Evolutionary conservation across 2,797 vertebrate genomes (phyloP), one percentile per base, ranked within the genome.

Genomic region (Ataeniobius toweri): DNA sequence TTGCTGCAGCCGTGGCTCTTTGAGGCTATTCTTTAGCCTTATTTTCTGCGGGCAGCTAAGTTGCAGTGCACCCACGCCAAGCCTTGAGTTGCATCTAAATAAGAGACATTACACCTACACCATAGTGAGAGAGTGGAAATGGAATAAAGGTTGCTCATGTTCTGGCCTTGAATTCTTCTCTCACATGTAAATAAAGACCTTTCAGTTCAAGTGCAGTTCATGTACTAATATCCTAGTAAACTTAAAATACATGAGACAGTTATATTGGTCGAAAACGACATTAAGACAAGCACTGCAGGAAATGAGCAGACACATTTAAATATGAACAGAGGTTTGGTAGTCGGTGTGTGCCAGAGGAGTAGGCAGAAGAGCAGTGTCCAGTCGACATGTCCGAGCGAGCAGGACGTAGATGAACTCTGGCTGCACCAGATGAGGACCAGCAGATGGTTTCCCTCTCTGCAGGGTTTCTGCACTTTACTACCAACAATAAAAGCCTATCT

Each of bases 391-490:
- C 76, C 85, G 83, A 91, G 85, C 91, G 87, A 84, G 80, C 85
- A 70, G 68, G 79, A 84, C 85, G 78, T 89, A 91, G 91, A 88
- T 84, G 89, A 78, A 84, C 80, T 81, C 86, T 79, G 80, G 80
- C 81, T 75, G 80, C 79, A 85, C 85, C 89, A 91, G 88, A 90
- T 90, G 89, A 93, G 87, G 84, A 89, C 86, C 84, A 83, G 88
- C 92, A 91, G 89, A 91, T 92, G 90, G 87, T 88, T 93, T 83
- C 84, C 85, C 73, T 81, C 89, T 80, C 88, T 18, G 36, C 48
- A 76, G 68, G 77, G 80, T 78, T 85, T 48, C 73, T 83, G 44
- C 53, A 16, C 68, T 5, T 8, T 7, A 67, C 46, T 68, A 85
- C 67, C 76, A 53, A 61, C 71, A 44, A 70, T 83, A 71, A 70